Percentiles rank a stretch among this genome's conserved stretches.
Conservation (phyloP, 1,140 invertebrate genomes). For the Solen grandis region DNA sequence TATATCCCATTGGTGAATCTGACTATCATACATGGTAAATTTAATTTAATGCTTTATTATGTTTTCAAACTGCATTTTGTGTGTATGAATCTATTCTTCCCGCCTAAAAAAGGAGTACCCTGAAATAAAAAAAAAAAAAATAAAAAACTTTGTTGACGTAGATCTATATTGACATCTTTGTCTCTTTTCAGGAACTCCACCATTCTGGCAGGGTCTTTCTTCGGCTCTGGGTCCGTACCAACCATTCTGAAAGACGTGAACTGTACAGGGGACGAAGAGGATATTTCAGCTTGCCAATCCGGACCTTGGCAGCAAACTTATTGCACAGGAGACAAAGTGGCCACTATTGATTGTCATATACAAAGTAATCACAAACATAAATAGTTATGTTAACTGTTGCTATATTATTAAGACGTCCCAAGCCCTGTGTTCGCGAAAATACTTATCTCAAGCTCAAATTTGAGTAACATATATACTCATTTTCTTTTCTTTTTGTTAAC, state of each 20-base stretch:
- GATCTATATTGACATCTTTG: neutral
- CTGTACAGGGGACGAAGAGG: neutral
- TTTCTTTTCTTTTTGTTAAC: neutral
- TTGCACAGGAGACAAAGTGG: neutral
- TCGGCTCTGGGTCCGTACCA: neutral
- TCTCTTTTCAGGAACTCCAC: neutral
- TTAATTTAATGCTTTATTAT: neutral
- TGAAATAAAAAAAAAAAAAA: neutral
- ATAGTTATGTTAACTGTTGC: neutral
- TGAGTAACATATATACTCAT: neutral
- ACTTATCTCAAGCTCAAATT: too few relatives aligned
- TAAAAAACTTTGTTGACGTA: neutral
- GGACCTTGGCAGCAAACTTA: neutral
- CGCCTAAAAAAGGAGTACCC: neutral
- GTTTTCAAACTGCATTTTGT: neutral
- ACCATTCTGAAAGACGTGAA: constrained; percentile 3
- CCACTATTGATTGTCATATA: neutral
- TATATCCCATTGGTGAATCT: neutral
- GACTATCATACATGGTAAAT: neutral
- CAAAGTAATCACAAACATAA: neutral
- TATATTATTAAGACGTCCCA: neutral
- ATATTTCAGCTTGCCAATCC: neutral
- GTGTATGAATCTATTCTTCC: neutral
- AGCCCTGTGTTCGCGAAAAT: neutral
- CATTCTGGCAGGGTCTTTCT: neutral